Evolutionary conservation across 2,113 vertebrate genomes (phyloP), one percentile per base, ranked within the genome.

Genomic region (Myanophis thanlyinensis): DNA sequence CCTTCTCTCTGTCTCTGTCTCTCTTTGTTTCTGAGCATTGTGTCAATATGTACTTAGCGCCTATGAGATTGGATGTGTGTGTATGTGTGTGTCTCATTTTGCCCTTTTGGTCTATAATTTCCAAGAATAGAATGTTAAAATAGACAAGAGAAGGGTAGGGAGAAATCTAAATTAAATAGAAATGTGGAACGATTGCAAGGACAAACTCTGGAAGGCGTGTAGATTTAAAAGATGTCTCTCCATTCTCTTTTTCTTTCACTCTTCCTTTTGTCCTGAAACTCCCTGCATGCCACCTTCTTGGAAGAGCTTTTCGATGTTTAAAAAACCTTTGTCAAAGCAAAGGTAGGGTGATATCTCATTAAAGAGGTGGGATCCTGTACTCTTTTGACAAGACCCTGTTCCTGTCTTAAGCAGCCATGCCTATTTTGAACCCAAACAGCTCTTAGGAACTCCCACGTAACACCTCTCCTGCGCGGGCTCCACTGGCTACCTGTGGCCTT

Each of bases 41-140:
- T 97, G 97, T 97, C 96, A 97, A 97, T 96, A 97, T 94, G 88
- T 97, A 95, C 92, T 94, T 93, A 96, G 96, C 40, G 94, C 96
- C 95, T 96, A 95, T 94, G 94, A 95, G 96, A 25, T 93, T 59
- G 91, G 91, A 87, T 85, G 1, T 88, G 91, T 92, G 90, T 86
- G 1, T 88, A 90, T 92, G 80, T 86, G 0, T 87, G 92, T 94
- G 92, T 95, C 95, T 94, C 95, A 4, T 92, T 96, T 96, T 95
- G 93, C 89, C 95, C 91, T 88, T 93, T 22, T 7, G 95, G 97
- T 98, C 97, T 94, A 97, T 97, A 97, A 97, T 96, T 97, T 98
- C 97, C 95, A 95, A 96, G 97, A 98, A 97, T 90, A 94, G 87
- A 94, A 87, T 53, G 96, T 93, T 96, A 96, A 95, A 97, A 95